Conservation (phyloP, 2,797 vertebrate species). For the Myiothlypis coronata region DNA sequence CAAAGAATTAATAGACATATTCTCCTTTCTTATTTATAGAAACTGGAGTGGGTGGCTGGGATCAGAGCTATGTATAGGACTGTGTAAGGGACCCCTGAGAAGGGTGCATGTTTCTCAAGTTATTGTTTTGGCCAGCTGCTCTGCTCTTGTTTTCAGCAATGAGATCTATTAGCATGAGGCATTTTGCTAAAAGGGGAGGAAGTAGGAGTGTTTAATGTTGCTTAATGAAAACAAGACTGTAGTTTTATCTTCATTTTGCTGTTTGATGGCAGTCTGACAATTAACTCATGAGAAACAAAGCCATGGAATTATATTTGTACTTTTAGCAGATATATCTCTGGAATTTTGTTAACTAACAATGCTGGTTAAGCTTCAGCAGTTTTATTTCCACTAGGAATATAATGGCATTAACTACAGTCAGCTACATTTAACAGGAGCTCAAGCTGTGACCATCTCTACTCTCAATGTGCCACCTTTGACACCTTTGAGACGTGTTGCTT, state of each 20-base stretch:
- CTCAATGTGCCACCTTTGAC: neutral
- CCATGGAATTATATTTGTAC: neutral
- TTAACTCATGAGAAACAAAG: neutral
- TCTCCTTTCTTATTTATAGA: neutral
- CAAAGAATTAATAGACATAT: neutral
- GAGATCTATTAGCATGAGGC: neutral
- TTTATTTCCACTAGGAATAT: neutral
- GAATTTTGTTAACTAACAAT: neutral
- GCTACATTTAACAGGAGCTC: neutral
- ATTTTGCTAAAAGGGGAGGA: neutral
- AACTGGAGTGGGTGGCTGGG: neutral
- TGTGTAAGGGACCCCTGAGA: neutral
- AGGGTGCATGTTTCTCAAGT: neutral
- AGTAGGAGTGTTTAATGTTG: neutral
- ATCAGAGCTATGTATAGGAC: neutral
- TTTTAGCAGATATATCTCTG: neutral
- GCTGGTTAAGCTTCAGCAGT: neutral
- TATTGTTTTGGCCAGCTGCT: neutral
- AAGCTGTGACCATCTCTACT: neutral
- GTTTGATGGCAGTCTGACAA: neutral
- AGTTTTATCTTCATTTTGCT: neutral
- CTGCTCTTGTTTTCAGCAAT: neutral
- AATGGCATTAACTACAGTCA: neutral
- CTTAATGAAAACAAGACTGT: neutral
- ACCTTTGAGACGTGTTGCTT: neutral